Conservation (phyloP, 2,797 vertebrate species). For the Hypotaenidia okinawae region DNA sequence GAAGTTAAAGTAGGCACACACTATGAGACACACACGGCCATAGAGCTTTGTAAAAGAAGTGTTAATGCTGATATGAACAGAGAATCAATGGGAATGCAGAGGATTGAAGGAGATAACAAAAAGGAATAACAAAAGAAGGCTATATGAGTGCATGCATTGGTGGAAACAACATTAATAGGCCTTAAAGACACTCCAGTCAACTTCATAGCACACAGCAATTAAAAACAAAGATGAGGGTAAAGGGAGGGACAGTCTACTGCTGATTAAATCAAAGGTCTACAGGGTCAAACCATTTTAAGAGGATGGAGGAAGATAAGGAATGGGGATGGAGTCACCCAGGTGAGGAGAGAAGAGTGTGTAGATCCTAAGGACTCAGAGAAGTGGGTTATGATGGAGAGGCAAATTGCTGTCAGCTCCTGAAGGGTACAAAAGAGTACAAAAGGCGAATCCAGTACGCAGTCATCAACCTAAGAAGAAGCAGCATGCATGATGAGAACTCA, state of each 20-base stretch:
- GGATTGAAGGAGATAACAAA: not conserved
- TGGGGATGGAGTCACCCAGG: not conserved
- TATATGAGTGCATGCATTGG: not conserved
- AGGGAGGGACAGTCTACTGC: accelerated
- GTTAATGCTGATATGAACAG: not conserved
- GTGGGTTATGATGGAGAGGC: not conserved
- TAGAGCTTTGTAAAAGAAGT: not conserved
- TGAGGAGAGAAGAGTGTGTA: not conserved
- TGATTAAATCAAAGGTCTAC: not conserved
- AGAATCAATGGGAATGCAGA: not conserved
- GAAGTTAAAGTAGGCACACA: not conserved
- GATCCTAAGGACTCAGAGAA: not conserved
- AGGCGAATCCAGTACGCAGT: too few species aligned
- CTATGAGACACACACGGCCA: not conserved
- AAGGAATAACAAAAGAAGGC: not conserved
- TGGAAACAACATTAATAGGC: not conserved
- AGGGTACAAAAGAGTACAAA: not conserved
- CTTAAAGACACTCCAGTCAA: not conserved
- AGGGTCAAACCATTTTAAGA: not conserved
- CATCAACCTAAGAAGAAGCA: not conserved
- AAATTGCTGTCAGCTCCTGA: not conserved
- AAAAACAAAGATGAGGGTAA: not conserved
- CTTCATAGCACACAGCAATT: not conserved
- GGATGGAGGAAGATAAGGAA: not conserved
- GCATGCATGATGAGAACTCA: not conserved